Conservation (phyloP, 2,113 vertebrate genomes). For the Ondatra zibethicus region DNA sequence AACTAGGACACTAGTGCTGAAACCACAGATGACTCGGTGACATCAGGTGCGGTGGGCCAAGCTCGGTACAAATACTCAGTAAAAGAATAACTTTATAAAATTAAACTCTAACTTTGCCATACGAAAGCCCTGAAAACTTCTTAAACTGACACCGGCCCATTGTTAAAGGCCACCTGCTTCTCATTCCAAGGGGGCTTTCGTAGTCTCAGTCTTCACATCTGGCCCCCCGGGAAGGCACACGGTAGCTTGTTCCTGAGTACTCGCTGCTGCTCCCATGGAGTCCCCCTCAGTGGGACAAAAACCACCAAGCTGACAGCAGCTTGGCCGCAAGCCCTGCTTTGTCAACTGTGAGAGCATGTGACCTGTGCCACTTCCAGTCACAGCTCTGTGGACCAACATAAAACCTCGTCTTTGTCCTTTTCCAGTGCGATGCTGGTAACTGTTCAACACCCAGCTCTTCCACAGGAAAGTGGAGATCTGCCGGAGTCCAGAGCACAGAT, state of each 20-base stretch:
- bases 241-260: neutral
- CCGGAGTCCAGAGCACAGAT: neutral
- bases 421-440: neutral
- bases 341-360: neutral
- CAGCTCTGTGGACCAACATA: neutral
- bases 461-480: neutral
- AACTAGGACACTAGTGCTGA: neutral
- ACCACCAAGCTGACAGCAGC: neutral
- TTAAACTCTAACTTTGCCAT: constrained; percentile 19
- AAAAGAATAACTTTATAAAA: neutral
- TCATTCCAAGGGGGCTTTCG: neutral
- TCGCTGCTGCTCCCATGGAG: neutral
- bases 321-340: neutral
- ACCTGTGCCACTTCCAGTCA: neutral
- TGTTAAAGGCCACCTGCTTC: neutral
- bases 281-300: neutral
- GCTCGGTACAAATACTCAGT: neutral
- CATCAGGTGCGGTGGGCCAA: neutral
- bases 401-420: neutral
- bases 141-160: neutral
- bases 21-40: neutral
- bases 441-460: neutral
- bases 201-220: neutral
- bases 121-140: neutral
- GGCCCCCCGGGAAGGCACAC: neutral